phyloP scores from a whole-genome alignment of 35 echinoderm and acorn worm genomes.

The Amphiura filiformis region DNA sequence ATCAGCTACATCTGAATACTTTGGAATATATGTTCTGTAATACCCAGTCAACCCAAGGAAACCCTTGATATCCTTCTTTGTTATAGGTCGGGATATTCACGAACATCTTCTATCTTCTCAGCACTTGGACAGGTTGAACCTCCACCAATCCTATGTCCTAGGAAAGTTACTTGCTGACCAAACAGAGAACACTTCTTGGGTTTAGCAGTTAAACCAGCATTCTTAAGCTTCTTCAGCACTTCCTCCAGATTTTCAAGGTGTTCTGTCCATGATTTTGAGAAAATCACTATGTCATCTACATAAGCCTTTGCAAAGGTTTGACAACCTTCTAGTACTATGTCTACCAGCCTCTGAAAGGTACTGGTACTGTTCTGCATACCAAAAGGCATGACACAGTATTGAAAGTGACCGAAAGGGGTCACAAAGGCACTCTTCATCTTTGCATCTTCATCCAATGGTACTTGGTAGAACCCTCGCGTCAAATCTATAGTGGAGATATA shows the following conservation, averaged over 20 bases:
- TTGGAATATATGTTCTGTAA: conserved; percentile 23
- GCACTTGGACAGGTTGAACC: background rate
- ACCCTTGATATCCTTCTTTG: conserved; percentile 3
- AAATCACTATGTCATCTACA: conserved; percentile 59
- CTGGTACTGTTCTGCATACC: conserved; percentile 46
- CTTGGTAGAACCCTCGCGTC: conserved; percentile 47
- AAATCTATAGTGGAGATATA: conserved; percentile 50
- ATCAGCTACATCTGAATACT: conserved; percentile 15
- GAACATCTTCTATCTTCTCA: background rate
- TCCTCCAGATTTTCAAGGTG: conserved; percentile 29
- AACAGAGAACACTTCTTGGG: conserved; percentile 26
- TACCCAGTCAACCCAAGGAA: conserved; percentile 29
- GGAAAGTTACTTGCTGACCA: background rate
- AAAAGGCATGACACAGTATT: conserved; percentile 66
- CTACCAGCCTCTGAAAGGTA: conserved; percentile 44
- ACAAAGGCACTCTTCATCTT: conserved; percentile 51
- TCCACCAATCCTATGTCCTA: conserved; percentile 13
- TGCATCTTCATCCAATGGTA: conserved; percentile 28
- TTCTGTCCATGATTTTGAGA: conserved; percentile 31
- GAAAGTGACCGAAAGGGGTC: conserved; percentile 36
- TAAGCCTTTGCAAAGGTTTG: conserved; percentile 29
- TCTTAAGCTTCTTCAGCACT: background rate
- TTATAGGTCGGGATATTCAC: background rate
- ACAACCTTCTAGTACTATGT: conserved; percentile 18
- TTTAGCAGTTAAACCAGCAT: conserved; percentile 25